These are phyloP conservation scores for Matsumurasca onukii DNA, from an alignment of 1,140 invertebrate species.

Conservation along the genomic window DNA sequence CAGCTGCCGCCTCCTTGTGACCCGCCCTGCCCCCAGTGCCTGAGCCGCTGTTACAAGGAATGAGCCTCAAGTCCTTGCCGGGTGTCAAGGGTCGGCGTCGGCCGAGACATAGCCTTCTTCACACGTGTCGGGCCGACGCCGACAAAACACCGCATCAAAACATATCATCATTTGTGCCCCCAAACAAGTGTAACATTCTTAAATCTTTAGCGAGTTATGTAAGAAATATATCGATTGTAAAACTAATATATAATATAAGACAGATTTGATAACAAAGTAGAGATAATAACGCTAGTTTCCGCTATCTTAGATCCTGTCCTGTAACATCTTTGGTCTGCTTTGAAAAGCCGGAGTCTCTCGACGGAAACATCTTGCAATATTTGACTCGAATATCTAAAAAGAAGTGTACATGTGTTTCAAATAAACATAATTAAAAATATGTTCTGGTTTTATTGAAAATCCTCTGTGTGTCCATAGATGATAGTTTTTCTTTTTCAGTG, in stretches of 20 bases:
- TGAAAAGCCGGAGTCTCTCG: slow-evolving; percentile 23
- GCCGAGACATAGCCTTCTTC: slow-evolving; percentile 33
- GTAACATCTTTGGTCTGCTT: slow-evolving; percentile 31
- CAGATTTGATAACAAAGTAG: slow-evolving; percentile 33
- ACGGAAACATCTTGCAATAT: slow-evolving; percentile 34
- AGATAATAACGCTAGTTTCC: slow-evolving; percentile 27
- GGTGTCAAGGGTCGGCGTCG: slow-evolving; percentile 26
- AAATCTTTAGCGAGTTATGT: slow-evolving; percentile 40
- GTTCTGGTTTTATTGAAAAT: not conserved
- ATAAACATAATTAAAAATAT: not conserved
- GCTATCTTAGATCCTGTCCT: slow-evolving; percentile 31
- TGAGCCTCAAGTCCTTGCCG: slow-evolving; percentile 24
- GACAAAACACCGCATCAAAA: slow-evolving; percentile 41
- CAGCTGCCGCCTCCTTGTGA: no score
- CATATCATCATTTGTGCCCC: slow-evolving; percentile 42
- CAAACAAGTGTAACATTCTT: slow-evolving; percentile 42
- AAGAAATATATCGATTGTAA: slow-evolving; percentile 33
- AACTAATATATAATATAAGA: slow-evolving; percentile 23
- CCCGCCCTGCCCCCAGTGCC: no score
- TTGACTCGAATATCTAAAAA: slow-evolving; percentile 32
- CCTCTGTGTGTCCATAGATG: no score
- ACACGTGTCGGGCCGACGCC: slow-evolving; percentile 29
- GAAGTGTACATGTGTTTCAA: slow-evolving; percentile 35
- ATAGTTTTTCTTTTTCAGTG: no score
- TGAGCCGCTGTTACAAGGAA: not conserved